Percentiles rank a stretch among this genome's conserved stretches.
Conservation (phyloP, 2,888 invertebrate species). For the Netelia virgata region DNA sequence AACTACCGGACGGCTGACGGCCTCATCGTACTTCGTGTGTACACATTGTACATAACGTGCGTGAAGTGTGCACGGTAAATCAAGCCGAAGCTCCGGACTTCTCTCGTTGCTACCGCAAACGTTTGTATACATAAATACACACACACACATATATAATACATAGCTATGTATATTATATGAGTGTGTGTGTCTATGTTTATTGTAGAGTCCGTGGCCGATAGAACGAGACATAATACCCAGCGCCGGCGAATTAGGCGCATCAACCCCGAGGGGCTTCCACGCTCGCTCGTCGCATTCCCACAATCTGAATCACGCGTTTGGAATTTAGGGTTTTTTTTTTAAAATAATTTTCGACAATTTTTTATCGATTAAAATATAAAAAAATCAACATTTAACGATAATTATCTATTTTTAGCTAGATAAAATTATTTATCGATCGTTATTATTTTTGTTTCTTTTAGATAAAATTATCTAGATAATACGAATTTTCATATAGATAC, state of each 20-base stretch:
- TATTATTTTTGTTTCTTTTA: too few relatives aligned
- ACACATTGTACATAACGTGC: constrained; percentile 12
- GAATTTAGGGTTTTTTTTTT: background rate
- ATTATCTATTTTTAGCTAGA: too few relatives aligned
- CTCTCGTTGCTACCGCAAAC: constrained; percentile 11
- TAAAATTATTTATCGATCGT: too few relatives aligned
- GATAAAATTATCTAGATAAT: too few relatives aligned
- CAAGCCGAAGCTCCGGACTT: background rate
- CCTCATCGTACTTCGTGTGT: background rate
- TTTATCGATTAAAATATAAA: too few relatives aligned
- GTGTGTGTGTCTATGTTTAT: background rate
- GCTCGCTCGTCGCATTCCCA: constrained; percentile 16
- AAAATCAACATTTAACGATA: too few relatives aligned
- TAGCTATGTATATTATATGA: background rate
- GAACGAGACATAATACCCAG: constrained; percentile 35
- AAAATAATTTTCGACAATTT: background rate
- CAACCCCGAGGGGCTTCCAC: constrained; percentile 27
- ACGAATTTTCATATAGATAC: too few relatives aligned
- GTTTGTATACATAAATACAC: background rate
- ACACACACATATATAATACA: background rate
- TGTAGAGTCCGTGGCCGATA: constrained; percentile 30
- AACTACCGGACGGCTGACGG: too few relatives aligned
- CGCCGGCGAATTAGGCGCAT: constrained; percentile 32
- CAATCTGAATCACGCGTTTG: background rate
- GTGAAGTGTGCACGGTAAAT: background rate